Base-by-base conservation (phyloP, 2,888 invertebrate species). In the Octodonta nipae region DNA sequence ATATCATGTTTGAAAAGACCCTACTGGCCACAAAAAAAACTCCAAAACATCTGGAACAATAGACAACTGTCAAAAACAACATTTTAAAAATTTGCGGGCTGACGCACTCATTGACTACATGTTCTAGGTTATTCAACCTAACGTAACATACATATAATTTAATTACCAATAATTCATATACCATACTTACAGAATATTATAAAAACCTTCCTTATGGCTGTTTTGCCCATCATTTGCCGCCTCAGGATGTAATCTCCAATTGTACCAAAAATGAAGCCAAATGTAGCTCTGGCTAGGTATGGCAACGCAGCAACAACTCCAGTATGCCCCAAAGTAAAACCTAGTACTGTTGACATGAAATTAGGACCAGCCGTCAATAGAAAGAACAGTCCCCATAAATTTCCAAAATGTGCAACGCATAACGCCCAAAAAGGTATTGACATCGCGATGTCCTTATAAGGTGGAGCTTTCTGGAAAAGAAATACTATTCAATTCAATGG, bases 321-420 rank as follows among this genome's bases (percentile, higher is more conserved):
- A 8, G 36, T 16, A 6, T 36, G 14, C 13, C 26, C 28, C 13
- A 36, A 15, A 1, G 13, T 14, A 14, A 80, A 82, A 5, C 78
- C 79, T 22, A 82, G 58, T 1, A 77, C 68, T 46, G 75, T 76
- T 26, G 78, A 75, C 50, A 82, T 68, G 52, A 77, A 83, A 45
- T 79, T 75, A 7, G 82, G 82, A 28, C 80, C 78, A 22, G 76
- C 75, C 1, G 78, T 81, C 58, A 82, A 70, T 30, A 80, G 68
- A 50, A 83, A 78, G 56, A 76, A 80, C 15, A 83, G 55, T 2
- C 82, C 76, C 73, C 80, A 83, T 36, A 79, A 60, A 51, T 78
- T 82, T 20, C 83, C 83, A 48, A 75, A 82, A 47, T 83, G 82
- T 12, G 79, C 61, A 2, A 76, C 43, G 7, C 67, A 45, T 50